Conservation (phyloP, 2,113 vertebrate species). For the Nansenia antarctica region DNA sequence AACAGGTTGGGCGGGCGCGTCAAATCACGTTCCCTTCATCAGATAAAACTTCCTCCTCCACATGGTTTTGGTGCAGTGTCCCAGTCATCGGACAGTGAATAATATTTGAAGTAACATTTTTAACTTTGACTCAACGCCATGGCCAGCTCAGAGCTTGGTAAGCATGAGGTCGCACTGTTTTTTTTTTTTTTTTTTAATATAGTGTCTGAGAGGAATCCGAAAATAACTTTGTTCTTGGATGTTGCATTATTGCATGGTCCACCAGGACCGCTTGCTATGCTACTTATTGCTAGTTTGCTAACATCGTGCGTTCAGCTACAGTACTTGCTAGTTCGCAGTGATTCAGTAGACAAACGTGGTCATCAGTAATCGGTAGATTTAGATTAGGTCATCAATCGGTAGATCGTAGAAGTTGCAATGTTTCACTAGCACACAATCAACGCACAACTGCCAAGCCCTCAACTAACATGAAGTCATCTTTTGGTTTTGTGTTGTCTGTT, state of each 20-base stretch:
- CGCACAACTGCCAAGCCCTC: too few relatives aligned
- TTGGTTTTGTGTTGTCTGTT: too few relatives aligned
- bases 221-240: neutral
- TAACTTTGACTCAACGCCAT: slow-evolving; percentile 28
- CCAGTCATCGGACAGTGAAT: neutral
- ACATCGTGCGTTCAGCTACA: neutral
- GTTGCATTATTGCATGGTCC: neutral
- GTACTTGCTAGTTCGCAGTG: too few relatives aligned
- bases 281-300: neutral
- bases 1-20: neutral
- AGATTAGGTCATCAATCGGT: too few relatives aligned
- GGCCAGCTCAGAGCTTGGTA: slow-evolving; percentile 64
- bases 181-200: neutral
- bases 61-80: neutral
- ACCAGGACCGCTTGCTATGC: too few relatives aligned
- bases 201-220: neutral
- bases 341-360: too few relatives aligned
- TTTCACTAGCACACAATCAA: too few relatives aligned
- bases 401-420: too few relatives aligned
- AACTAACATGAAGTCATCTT: too few relatives aligned
- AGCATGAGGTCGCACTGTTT: too few relatives aligned
- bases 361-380: too few relatives aligned
- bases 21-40: neutral
- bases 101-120: neutral
- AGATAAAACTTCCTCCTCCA: neutral